phyloP scores from a whole-genome alignment of 2,797 vertebrate genomes.

The Arremon brunneinucha region DNA sequence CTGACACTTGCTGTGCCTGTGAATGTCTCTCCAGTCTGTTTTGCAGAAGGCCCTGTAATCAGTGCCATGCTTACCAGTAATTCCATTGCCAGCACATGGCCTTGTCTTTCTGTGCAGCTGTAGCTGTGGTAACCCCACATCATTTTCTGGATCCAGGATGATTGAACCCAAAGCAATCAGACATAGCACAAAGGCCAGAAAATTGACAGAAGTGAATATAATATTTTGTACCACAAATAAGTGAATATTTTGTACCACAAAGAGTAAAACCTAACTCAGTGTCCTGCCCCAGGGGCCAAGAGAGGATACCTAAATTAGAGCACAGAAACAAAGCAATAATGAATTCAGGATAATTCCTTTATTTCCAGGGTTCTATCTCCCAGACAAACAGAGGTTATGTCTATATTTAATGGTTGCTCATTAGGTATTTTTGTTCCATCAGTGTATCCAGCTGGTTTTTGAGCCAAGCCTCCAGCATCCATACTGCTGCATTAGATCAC shows the following conservation, averaged over 20 bases:
- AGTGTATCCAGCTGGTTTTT: background rate
- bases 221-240: no score
- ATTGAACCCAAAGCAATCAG: background rate
- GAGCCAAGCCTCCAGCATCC: background rate
- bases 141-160: background rate
- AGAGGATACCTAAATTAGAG: background rate
- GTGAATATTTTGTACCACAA: background rate
- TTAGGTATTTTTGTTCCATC: background rate
- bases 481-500: background rate
- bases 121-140: background rate
- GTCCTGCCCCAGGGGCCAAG: background rate
- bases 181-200: background rate
- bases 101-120: background rate
- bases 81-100: rapidly evolving
- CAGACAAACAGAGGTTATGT: background rate
- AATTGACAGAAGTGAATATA: background rate
- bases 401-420: background rate
- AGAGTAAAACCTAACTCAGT: background rate
- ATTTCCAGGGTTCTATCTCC: background rate
- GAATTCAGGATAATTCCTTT: background rate
- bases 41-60: background rate
- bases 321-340: background rate
- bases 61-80: background rate
- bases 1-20: background rate
- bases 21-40: background rate